A percentile compares a stretch with the other conserved stretches of the same genome.
Conservation (phyloP, 2,888 invertebrate genomes). For the Crioceris asparagi region DNA sequence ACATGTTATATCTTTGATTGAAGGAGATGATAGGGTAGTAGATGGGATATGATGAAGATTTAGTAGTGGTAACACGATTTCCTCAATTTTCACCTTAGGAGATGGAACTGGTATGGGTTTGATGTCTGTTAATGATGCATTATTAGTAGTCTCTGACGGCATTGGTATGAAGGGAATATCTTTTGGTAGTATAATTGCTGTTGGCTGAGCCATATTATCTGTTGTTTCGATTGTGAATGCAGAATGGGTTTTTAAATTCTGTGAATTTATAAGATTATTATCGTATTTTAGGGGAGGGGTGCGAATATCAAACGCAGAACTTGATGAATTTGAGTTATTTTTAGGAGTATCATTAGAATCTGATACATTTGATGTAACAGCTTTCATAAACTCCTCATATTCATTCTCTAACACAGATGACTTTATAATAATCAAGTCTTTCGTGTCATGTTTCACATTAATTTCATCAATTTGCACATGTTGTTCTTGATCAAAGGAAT, state of each 20-base stretch:
- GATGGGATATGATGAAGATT: neutral
- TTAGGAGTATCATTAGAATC: neutral
- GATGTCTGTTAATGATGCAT: slow-evolving; percentile 7
- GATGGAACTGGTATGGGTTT: slow-evolving; percentile 23
- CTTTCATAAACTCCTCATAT: slow-evolving; percentile 50
- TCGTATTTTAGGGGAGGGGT: neutral
- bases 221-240: neutral
- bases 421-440: slow-evolving; percentile 7
- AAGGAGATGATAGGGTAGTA: neutral
- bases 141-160: slow-evolving; percentile 9
- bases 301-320: slow-evolving; percentile 3
- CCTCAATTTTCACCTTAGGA: slow-evolving; percentile 16
- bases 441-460: neutral
- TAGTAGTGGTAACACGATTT: slow-evolving; percentile 4
- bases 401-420: slow-evolving; percentile 35
- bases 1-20: neutral
- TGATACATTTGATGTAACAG: slow-evolving; percentile 35
- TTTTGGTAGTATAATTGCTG: slow-evolving; percentile 9
- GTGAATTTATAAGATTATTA: neutral
- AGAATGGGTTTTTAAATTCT: neutral
- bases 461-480: neutral
- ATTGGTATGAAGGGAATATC: slow-evolving; percentile 20
- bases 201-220: neutral
- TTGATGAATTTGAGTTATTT: slow-evolving; percentile 4
- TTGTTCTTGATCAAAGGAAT: neutral